phyloP scores from a whole-genome alignment of 2,113 vertebrate species.

The Phylloscopus whistleri region DNA sequence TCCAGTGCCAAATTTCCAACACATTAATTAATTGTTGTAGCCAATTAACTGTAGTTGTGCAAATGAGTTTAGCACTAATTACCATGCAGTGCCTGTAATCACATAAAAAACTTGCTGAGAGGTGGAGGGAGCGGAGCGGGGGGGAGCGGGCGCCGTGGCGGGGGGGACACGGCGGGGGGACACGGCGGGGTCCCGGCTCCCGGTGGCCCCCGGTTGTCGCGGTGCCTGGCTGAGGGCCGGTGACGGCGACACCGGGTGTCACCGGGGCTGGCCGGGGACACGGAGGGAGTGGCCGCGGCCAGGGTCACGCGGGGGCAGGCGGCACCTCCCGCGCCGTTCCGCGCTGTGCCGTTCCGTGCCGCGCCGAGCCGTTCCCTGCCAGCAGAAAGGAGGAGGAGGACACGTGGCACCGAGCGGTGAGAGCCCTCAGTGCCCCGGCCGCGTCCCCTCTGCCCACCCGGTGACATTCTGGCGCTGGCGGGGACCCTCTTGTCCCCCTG shows the following conservation, averaged over 20 bases:
- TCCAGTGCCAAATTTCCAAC: constrained; percentile 96
- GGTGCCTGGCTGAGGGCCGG: neutral
- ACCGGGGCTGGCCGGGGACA: neutral
- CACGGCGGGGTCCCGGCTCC: neutral
- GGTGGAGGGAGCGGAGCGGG: constrained; percentile 61
- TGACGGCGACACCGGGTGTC: neutral
- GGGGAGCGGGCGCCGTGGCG: neutral
- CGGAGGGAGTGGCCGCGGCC: neutral
- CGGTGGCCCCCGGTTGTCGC: neutral
- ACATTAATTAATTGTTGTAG: constrained; percentile 99
- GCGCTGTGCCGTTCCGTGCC: neutral
- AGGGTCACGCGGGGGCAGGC: neutral
- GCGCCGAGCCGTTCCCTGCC: neutral
- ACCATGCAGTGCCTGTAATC: constrained; percentile 92
- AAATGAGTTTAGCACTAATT: constrained; percentile 99
- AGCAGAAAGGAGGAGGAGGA: neutral
- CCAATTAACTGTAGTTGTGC: constrained; percentile 99
- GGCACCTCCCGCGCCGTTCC: neutral
- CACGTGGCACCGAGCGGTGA: rapidly evolving
- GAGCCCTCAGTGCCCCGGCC: rapidly evolving
- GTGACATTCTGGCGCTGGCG: rapidly evolving
- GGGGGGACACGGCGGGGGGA: neutral
- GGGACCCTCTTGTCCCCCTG: neutral
- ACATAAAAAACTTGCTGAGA: constrained; percentile 81
- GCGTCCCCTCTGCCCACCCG: neutral